A percentile compares a stretch with the other conserved stretches of the same genome.
Conservation (phyloP, 2,797 vertebrate genomes). For the Amblyopsis hoosieri region DNA sequence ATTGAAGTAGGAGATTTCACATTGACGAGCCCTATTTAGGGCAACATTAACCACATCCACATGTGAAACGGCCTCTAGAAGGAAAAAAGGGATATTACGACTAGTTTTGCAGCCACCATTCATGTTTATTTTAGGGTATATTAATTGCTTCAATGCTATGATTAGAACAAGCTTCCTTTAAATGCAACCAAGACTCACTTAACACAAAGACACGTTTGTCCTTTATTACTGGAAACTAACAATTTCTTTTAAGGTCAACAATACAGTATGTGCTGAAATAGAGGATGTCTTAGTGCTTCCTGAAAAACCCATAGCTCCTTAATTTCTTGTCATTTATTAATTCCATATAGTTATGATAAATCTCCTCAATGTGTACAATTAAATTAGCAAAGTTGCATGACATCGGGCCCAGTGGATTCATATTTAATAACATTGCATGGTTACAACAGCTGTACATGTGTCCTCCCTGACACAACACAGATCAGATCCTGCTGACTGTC, state of each 20-base stretch:
- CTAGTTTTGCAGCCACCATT: conserved; percentile 32
- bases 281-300: conserved; percentile 44
- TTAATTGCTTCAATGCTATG: conserved; percentile 24
- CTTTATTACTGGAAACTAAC: conserved; percentile 44
- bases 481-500: conserved; percentile 2
- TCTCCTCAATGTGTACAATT: conserved; percentile 13
- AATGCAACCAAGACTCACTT: background rate
- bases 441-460: background rate
- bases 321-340: conserved; percentile 11
- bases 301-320: conserved; percentile 55
- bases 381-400: conserved; percentile 20
- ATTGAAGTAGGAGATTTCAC: conserved; percentile 8
- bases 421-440: background rate
- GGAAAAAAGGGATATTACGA: conserved; percentile 24
- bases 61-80: conserved; percentile 7
- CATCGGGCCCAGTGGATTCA: background rate
- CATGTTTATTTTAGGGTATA: conserved; percentile 5
- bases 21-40: too few species aligned
- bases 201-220: background rate
- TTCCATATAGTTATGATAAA: conserved; percentile 25
- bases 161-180: conserved; percentile 41
- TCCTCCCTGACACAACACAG: conserved; percentile 5
- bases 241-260: conserved; percentile 47
- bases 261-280: conserved; percentile 31
- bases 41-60: too few species aligned